These are phyloP conservation scores for Ophraella communa DNA, from an alignment of 2,888 invertebrate species.

Conservation along the genomic window DNA sequence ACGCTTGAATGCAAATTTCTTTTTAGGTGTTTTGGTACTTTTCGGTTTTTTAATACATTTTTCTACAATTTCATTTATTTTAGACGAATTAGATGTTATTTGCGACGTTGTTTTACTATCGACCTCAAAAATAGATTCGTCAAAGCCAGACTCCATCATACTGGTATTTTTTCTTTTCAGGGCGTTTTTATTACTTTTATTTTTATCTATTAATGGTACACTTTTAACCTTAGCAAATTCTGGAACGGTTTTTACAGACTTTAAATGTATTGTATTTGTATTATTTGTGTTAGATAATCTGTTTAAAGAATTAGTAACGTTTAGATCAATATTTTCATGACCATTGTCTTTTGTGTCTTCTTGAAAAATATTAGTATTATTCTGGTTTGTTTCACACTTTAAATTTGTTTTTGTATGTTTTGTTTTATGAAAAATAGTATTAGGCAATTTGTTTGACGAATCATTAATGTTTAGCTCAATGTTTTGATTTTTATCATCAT, in stretches of 20 bases:
- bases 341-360: neutral
- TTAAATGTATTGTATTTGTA: neutral
- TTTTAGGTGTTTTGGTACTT: neutral
- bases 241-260: neutral
- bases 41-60: neutral
- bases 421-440: neutral
- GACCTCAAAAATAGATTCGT: constrained; percentile 2
- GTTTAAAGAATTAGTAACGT: neutral
- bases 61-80: neutral
- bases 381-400: no score
- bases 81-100: neutral
- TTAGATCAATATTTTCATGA: neutral
- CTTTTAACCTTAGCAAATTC: neutral
- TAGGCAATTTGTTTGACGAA: neutral
- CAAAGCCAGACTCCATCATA: constrained; percentile 4
- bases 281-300: neutral
- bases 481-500: no score
- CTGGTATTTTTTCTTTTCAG: constrained; percentile 35
- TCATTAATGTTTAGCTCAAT: neutral
- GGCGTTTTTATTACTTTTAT: constrained; percentile 4
- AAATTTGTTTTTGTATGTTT: no score
- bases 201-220: neutral
- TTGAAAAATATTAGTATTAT: neutral
- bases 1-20: neutral
- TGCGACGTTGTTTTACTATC: neutral